Evolutionary conservation across 92 coral and sea anemone genomes (phyloP), one percentile per base, ranked within the genome.

Genomic region (Montipora capitata): DNA sequence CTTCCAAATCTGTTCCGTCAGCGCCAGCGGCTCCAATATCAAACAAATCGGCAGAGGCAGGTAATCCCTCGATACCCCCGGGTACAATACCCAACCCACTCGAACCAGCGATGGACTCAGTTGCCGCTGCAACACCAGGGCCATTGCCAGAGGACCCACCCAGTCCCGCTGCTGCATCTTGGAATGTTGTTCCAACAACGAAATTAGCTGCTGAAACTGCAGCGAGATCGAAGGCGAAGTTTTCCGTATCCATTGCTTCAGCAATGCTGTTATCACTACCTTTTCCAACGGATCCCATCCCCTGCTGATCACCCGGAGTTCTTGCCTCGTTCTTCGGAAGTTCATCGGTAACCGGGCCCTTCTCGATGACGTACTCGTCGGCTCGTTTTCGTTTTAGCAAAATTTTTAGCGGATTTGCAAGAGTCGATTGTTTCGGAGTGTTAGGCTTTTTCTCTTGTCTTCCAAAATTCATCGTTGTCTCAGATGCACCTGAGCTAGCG

Each of bases 351-450:
- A 93, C 76, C 54, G 91, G 96, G 40, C 87, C 84, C 88, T 91
- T 94, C 76, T 97, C 95, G 74, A 98, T 95, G 58, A 98, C 98
- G 73, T 98, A 98, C 85, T 98, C 98, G 65, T 96, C 97, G 66
- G 74, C 98, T 41, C 98, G 89, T 76, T 98, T 98, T 8, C 98
- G 90, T 67, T 94, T 98, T 7, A 98, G 63, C 61, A 94, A 95
- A 11, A 97, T 92, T 79, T 94, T 97, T 35, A 95, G 90, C 40
- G 95, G 95, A 66, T 90, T 93, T n/a, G 95, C 89, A 39, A 84
- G 81, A 3, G 85, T 82, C n/a, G 99, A 94, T 1, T 91, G 93
- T 48, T 92, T 95, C 12, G 98, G 94, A 1, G 98, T 92, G 12
- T 96, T 96, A 4, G 94, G 96, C 49, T 94, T 92, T 57, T 81